These are phyloP conservation scores for Quadroppia sp. DNA, from an alignment of 2,888 invertebrate species.

Conservation along the genomic window DNA sequence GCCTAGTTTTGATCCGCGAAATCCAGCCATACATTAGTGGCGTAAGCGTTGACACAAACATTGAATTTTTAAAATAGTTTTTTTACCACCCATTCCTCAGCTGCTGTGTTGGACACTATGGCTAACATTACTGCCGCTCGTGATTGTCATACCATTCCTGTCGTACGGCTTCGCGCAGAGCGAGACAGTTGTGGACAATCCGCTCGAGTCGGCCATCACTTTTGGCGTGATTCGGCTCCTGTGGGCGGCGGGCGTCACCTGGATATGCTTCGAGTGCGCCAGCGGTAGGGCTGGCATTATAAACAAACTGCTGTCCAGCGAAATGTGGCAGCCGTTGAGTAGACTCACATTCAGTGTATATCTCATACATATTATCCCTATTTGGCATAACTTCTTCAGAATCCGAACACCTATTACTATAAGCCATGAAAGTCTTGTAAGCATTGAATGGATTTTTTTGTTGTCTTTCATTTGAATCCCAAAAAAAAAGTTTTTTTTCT, in stretches of 20 bases:
- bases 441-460: constrained; percentile 2
- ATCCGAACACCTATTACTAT: constrained; percentile 22
- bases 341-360: constrained; percentile 38
- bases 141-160: constrained; percentile 23
- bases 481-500: no score
- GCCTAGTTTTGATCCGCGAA: constrained; percentile 9
- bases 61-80: neutral
- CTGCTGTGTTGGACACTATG: constrained; percentile 11
- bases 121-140: constrained; percentile 8
- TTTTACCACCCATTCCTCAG: neutral
- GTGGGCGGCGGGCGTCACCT: constrained; percentile 36
- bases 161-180: constrained; percentile 23
- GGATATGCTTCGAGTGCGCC: constrained; percentile 38
- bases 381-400: constrained; percentile 38
- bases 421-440: constrained; percentile 28
- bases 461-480: no score
- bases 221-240: constrained; percentile 34
- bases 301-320: constrained; percentile 15
- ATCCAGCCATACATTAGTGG: neutral
- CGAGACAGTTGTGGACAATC: constrained; percentile 10
- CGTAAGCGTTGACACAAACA: neutral
- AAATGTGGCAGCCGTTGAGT: constrained; percentile 32
- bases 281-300: constrained; percentile 29
- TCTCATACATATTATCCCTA: constrained; percentile 37
- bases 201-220: constrained; percentile 34